phyloP scores from a whole-genome alignment of 2,888 invertebrate genomes.

The Incurvaria masculella region DNA sequence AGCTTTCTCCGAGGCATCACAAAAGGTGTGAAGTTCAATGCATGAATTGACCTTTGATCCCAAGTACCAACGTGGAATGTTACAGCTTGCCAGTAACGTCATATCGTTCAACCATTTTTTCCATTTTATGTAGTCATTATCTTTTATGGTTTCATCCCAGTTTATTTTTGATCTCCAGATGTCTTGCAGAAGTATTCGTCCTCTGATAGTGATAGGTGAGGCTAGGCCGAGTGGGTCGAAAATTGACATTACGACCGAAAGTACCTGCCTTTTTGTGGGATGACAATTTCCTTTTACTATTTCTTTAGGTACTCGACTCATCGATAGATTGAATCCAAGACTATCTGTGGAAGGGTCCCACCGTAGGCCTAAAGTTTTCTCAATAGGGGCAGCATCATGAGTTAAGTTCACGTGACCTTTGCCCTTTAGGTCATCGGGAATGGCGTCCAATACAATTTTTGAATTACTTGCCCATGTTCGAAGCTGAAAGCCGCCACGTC shows the following conservation, averaged over 20 bases:
- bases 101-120: not conserved
- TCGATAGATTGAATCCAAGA: not conserved
- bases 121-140: not conserved
- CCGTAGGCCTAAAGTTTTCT: not conserved
- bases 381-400: not conserved
- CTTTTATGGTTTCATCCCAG: not conserved
- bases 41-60: too few species aligned
- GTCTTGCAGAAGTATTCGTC: not conserved
- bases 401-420: not conserved
- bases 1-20: too few species aligned
- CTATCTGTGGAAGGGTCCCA: not conserved
- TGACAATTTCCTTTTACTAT: not conserved
- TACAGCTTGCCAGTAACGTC: too few species aligned
- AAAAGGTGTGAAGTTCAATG: too few species aligned
- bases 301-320: conserved; percentile 7
- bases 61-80: too few species aligned
- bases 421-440: not conserved
- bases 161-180: not conserved
- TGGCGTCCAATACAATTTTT: not conserved
- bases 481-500: not conserved
- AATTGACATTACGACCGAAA: not conserved
- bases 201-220: not conserved
- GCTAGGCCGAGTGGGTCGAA: conserved; percentile 1
- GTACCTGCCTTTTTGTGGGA: not conserved
- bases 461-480: not conserved